phyloP scores from a whole-genome alignment of 2,888 invertebrate species.

The Agonopterix alstromeriana region DNA sequence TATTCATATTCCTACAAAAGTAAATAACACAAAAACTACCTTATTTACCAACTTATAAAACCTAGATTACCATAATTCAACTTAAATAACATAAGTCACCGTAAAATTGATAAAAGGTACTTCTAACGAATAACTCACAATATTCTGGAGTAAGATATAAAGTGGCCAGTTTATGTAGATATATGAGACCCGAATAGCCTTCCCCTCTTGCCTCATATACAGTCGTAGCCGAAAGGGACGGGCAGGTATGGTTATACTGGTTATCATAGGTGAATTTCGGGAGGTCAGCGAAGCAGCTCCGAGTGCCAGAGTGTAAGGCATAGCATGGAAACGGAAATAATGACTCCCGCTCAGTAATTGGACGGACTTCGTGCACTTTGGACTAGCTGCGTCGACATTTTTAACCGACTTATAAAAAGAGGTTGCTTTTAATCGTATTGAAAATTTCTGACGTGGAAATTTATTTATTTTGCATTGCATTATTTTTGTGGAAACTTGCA shows the following conservation, averaged over 20 bases:
- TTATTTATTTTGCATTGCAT: no score
- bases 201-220: neutral
- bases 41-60: neutral
- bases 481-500: no score
- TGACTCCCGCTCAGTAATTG: conserved; percentile 71
- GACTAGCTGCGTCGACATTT: conserved; percentile 10
- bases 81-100: conserved; percentile 15
- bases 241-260: conserved; percentile 29
- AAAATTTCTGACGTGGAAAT: no score
- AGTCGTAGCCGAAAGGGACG: conserved; percentile 2
- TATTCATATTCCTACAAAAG: no score
- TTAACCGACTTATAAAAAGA: no score
- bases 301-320: conserved; percentile 45
- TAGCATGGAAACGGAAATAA: conserved; percentile 65
- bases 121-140: conserved; percentile 32
- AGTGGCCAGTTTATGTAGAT: conserved; percentile 21
- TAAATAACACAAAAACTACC: neutral
- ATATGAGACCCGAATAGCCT: neutral
- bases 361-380: conserved; percentile 46
- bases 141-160: conserved; percentile 34
- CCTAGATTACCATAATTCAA: conserved; percentile 1
- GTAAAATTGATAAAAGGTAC: conserved; percentile 30
- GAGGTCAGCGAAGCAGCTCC: conserved; percentile 50
- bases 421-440: no score
- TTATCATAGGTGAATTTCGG: conserved; percentile 43